phyloP scores from a whole-genome alignment of 2,888 invertebrate genomes.

The Dasysyrphus albostriatus region DNA sequence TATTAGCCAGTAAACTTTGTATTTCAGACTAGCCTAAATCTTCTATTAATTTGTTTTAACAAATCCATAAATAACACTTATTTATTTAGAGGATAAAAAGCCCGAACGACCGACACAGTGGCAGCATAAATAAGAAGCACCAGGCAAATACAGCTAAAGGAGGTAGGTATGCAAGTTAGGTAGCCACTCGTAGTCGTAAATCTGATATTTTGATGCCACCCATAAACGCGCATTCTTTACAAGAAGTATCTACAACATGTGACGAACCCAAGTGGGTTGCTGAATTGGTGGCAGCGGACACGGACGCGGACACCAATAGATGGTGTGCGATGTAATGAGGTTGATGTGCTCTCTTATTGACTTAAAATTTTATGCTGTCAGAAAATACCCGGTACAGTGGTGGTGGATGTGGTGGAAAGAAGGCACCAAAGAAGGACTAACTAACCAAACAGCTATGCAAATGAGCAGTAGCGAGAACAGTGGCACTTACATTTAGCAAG shows the following conservation, averaged over 20 bases:
- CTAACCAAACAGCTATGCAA: constrained; percentile 74
- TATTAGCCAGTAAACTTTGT: too few relatives aligned
- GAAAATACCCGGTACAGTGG: neutral
- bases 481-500: constrained; percentile 69
- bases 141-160: constrained; percentile 33
- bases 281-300: neutral
- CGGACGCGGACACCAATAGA: constrained; percentile 36
- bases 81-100: neutral
- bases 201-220: constrained; percentile 74
- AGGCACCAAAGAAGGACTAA: constrained; percentile 50
- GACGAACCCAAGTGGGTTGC: constrained; percentile 52
- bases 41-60: neutral
- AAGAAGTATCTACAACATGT: constrained; percentile 53
- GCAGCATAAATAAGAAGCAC: constrained; percentile 29
- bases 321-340: constrained; percentile 60
- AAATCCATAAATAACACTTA: neutral
- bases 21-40: neutral
- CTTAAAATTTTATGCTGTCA: constrained; percentile 60
- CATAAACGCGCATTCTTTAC: constrained; percentile 66
- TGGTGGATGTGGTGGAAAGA: constrained; percentile 26
- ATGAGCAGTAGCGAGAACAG: constrained; percentile 63
- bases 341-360: constrained; percentile 73
- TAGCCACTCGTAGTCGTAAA: constrained; percentile 45
- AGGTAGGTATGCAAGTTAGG: constrained; percentile 8
- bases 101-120: constrained; percentile 16